phyloP scores from a whole-genome alignment of 2,797 vertebrate species.

The Semotilus atromaculatus region DNA sequence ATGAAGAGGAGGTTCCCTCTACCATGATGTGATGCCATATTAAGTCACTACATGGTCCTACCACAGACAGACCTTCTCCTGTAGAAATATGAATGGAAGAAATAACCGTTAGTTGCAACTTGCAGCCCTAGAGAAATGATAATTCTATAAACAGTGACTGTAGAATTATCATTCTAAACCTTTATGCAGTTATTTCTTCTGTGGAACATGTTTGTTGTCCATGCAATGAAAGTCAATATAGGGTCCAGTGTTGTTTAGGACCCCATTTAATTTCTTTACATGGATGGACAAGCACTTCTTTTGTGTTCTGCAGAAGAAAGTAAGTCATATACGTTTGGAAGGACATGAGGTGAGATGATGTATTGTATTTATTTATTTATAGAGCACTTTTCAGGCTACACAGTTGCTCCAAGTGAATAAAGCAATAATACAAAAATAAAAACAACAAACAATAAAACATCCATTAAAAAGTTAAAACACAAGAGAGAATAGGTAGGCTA shows the following conservation, averaged over 20 bases:
- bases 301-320: slow-evolving; percentile 1
- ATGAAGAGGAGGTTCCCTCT: neutral
- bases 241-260: neutral
- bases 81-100: neutral
- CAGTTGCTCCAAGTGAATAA: too few species aligned
- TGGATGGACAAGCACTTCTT: neutral
- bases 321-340: neutral
- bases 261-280: neutral
- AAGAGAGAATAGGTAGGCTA: too few species aligned
- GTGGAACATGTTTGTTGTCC: neutral
- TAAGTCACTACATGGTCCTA: neutral
- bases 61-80: neutral
- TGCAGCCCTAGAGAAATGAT: neutral
- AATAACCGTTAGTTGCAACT: neutral
- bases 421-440: too few species aligned
- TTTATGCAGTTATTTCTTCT: neutral
- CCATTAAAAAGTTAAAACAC: too few species aligned
- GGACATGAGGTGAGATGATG: neutral
- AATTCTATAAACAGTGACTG: neutral
- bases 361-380: too few species aligned
- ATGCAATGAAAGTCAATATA: neutral
- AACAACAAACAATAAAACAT: too few species aligned
- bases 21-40: slow-evolving; percentile 3
- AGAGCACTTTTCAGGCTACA: too few species aligned
- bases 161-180: neutral